Conservation (phyloP, 2,797 vertebrate species). For the Tympanoctomys barrerae region DNA sequence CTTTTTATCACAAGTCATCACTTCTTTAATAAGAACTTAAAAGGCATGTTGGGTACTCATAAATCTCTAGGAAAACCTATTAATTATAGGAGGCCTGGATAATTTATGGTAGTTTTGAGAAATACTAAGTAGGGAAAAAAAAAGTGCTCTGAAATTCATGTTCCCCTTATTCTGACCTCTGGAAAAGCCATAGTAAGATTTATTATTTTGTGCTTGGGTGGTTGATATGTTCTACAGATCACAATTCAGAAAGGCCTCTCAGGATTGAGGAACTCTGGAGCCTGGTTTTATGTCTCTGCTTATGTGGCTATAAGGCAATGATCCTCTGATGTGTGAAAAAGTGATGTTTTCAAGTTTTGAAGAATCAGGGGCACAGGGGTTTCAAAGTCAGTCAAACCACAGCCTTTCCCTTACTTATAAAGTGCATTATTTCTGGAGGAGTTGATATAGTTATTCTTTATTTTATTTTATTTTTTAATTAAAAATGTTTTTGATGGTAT, state of each 20-base stretch:
- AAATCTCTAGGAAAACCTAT: conserved; percentile 68
- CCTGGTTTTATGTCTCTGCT: conserved; percentile 4
- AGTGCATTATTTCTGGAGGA: conserved; percentile 68
- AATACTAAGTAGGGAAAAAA: conserved; percentile 60
- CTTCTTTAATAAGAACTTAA: conserved; percentile 59
- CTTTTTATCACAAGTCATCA: conserved; percentile 61
- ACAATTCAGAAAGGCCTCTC: conserved; percentile 6
- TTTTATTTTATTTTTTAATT: no score
- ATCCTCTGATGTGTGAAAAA: background rate
- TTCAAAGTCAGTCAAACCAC: background rate
- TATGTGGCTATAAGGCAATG: background rate
- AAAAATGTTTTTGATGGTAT: no score
- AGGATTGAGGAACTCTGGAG: background rate
- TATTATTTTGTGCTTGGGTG: conserved; percentile 63
- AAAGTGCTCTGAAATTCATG: conserved; percentile 62
- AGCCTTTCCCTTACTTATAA: conserved; percentile 73
- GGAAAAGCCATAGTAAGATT: conserved; percentile 70
- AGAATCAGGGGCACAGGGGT: accelerated
- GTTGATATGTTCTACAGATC: conserved; percentile 62
- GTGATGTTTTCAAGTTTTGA: background rate
- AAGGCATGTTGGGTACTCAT: conserved; percentile 53
- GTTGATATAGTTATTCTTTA: conserved; percentile 59
- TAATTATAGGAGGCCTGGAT: conserved; percentile 65
- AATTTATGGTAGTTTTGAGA: conserved; percentile 77
- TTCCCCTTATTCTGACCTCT: conserved; percentile 62